Evolutionary conservation across 2,797 vertebrate species (phyloP), one percentile per base, ranked within the genome.

Genomic region (Cichlasoma orientale): DNA sequence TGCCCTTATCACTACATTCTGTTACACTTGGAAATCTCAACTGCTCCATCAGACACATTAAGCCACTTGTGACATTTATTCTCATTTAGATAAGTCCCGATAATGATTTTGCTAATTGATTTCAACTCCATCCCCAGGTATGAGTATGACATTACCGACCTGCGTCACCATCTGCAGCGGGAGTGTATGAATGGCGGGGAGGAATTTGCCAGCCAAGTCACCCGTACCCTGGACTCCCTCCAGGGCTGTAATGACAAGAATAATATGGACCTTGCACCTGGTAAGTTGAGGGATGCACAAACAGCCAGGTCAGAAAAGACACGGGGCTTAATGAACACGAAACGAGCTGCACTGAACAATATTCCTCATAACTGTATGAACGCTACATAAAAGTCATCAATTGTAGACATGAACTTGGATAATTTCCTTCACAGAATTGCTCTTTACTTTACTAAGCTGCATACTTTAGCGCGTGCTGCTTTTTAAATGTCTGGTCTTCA

Each of bases 151-250:
- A 99, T 99, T 86, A 97, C 97, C 0, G 98, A 99, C 91, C 95
- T 99, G 84, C 96, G 98, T 27, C 98, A 99, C 88, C 98, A 99
- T 87, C 96, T 99, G 85, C 98, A 99, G 92, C 93, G 98, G 0
- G 98, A 99, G 86, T 99, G 98, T 86, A 99, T 99, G 98, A 99
- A 99, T 0, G 98, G 98, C 0, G 98, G 98, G 0, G 98, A 99
- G 94, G 98, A 99, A 91, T 99, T 97, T 0, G 92, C 97, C 92
- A 99, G 98, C 93, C 98, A 99, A 94, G 96, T 99, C 86, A 98
- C 97, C 4, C 97, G 98, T 31, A 99, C 98, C 0, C 92, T 99
- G 36, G 98, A 99, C 93, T 99, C 98, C 0, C 96, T 99, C 82
- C 98, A 99, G 82, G 97, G 98, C 87, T 99, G 98, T 92, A 99